Percentiles rank a stretch among this genome's conserved stretches.
Evolutionary conservation across 1,140 invertebrate genomes (phyloP).

Genomic region (Drosophila gunungcola): DNA sequence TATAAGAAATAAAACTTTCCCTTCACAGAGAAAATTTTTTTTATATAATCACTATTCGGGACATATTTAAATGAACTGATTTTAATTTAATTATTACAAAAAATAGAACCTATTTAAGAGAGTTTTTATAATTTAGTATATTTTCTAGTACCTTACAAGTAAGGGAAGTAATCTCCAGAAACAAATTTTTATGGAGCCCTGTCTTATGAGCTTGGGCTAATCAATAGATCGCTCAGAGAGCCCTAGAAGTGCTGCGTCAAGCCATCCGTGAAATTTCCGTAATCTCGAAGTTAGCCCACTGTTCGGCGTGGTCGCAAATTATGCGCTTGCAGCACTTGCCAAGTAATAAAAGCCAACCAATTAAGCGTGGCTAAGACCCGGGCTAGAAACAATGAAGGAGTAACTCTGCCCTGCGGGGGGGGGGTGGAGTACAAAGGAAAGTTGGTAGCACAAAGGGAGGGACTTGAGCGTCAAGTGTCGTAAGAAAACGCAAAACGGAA

Average conservation of each 20-base stretch:
- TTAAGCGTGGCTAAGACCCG: slow-evolving; percentile 77
- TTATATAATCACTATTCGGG: too few species aligned
- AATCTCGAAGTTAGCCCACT: slow-evolving; percentile 42
- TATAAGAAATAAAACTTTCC: too few species aligned
- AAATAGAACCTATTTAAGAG: too few species aligned
- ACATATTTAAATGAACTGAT: too few species aligned
- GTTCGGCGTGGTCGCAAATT: slow-evolving; percentile 56
- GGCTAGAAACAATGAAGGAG: slow-evolving; percentile 65
- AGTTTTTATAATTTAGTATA: too few species aligned
- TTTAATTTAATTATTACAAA: too few species aligned
- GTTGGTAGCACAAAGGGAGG: slow-evolving; percentile 1
- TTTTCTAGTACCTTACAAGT: too few species aligned
- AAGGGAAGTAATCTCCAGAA: too few species aligned
- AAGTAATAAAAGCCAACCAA: slow-evolving; percentile 82
- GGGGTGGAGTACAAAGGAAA: background rate
- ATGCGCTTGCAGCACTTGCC: slow-evolving; percentile 67
- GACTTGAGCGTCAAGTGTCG: slow-evolving; percentile 71
- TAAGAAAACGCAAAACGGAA: slow-evolving; percentile 73
- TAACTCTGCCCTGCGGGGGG: slow-evolving; percentile 18
- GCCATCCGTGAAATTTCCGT: slow-evolving; percentile 42
- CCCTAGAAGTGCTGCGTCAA: slow-evolving; percentile 22
- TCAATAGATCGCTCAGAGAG: slow-evolving; percentile 19
- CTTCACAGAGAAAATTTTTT: too few species aligned
- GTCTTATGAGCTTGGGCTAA: background rate
- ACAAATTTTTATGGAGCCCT: background rate